Evolutionary conservation across 2,113 vertebrate genomes (phyloP), one percentile per base, ranked within the genome.

Genomic region (Eurypyga helias): DNA sequence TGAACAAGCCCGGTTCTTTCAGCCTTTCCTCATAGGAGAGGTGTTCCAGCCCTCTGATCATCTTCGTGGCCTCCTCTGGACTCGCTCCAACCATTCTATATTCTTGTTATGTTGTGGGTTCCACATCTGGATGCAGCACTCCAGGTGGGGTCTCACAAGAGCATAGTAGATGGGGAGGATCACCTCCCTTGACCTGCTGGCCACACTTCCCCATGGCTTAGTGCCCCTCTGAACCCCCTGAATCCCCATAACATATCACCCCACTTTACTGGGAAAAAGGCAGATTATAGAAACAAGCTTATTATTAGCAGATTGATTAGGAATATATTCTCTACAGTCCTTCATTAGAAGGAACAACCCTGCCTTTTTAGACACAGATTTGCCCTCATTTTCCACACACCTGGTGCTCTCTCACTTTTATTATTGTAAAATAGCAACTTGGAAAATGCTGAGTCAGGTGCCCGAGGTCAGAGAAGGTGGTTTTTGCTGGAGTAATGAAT

Each of bases 371-470:
- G 87, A 65, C 26, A 89, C 14, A 78, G 77, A 89, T 93, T 95
- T 93, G 36, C 90, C 73, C 62, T 88, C 54, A 87, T 96, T 98
- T 96, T 64, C 61, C 73, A 89, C 75, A 86, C 92, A 92, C 93
- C 79, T 97, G 84, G 28, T 58, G 45, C 58, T 87, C 46, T 80
- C 62, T 90, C 1, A 2, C 67, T 87, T 89, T 82, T 95, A 96
- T 90, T 95, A 66, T 28, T 75, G 57, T 88, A 90, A 97, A 93
- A 91, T 85, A 95, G 43, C 0, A 3, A 69, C 82, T 46, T 72
- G 24, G 69, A 92, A 97, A 97, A 84, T 29, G 93, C 93, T 96
- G 96, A 96, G 65, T 92, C 82, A 77, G 90, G 58, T 65, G 45
- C 76, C 78, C 2, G 61, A 79, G 90, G 82, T 94, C 92, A 91